phyloP scores from a whole-genome alignment of 2,797 vertebrate genomes.

The Balearica regulorum region DNA sequence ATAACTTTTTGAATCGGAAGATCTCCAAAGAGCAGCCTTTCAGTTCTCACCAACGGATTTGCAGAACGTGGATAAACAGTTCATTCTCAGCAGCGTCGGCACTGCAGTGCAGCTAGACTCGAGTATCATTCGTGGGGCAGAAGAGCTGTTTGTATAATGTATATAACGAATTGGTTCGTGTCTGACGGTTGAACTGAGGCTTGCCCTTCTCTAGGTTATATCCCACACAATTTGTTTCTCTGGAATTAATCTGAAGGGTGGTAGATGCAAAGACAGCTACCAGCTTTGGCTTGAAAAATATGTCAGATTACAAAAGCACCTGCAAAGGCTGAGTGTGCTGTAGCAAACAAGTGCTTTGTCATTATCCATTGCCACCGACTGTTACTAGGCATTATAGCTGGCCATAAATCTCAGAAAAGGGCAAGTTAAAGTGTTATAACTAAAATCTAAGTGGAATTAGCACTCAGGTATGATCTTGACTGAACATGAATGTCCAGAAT shows the following conservation, averaged over 20 bases:
- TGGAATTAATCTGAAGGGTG: not conserved
- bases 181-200: not conserved
- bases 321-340: not conserved
- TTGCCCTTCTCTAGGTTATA: not conserved
- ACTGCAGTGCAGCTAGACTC: not conserved
- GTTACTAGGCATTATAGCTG: not conserved
- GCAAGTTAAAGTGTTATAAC: not conserved
- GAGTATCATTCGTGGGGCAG: fast-evolving
- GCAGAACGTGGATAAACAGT: not conserved
- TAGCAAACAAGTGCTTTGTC: not conserved
- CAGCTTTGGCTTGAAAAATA: not conserved
- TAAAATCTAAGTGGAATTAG: not conserved
- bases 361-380: not conserved
- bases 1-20: not conserved
- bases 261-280: not conserved
- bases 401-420: not conserved
- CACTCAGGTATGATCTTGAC: not conserved
- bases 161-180: fast-evolving
- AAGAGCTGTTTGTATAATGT: fast-evolving
- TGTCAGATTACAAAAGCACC: not conserved
- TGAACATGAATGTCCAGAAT: not conserved
- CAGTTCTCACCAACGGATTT: fast-evolving
- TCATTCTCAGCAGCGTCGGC: not conserved
- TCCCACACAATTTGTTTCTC: not conserved
- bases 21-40: not conserved